A percentile compares a stretch with the other conserved stretches of the same genome.
Evolutionary conservation across 2,113 vertebrate genomes (phyloP).

Genomic region (Aythya baeri): DNA sequence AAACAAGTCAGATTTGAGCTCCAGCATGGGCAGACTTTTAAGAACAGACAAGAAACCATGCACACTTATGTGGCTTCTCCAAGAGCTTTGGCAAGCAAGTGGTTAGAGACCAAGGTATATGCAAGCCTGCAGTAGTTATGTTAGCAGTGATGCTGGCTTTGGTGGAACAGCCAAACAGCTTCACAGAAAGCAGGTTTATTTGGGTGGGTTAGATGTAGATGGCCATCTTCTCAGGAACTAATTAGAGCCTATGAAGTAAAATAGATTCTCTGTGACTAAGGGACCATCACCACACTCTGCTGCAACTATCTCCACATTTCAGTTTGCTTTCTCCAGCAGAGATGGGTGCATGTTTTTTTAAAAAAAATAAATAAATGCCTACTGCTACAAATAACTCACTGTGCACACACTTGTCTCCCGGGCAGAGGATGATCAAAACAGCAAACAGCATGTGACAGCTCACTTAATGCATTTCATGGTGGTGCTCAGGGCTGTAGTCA

Average conservation of each 20-base stretch:
- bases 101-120: background rate
- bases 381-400: background rate
- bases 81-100: background rate
- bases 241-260: background rate
- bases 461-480: constrained; percentile 20
- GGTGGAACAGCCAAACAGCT: background rate
- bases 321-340: background rate
- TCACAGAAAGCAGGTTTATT: background rate
- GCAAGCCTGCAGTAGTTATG: background rate
- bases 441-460: constrained; percentile 15
- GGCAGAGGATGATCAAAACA: background rate
- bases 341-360: background rate
- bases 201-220: background rate
- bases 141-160: background rate
- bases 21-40: background rate
- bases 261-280: background rate
- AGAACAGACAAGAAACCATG: background rate
- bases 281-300: background rate
- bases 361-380: background rate
- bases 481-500: background rate
- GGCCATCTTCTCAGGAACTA: background rate
- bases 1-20: background rate
- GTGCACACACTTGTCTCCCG: background rate
- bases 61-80: background rate
- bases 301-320: background rate